A percentile compares a stretch with the other conserved stretches of the same genome.
phyloP scores from a whole-genome alignment of 2,888 invertebrate genomes.

The Pyrrhia umbra region DNA sequence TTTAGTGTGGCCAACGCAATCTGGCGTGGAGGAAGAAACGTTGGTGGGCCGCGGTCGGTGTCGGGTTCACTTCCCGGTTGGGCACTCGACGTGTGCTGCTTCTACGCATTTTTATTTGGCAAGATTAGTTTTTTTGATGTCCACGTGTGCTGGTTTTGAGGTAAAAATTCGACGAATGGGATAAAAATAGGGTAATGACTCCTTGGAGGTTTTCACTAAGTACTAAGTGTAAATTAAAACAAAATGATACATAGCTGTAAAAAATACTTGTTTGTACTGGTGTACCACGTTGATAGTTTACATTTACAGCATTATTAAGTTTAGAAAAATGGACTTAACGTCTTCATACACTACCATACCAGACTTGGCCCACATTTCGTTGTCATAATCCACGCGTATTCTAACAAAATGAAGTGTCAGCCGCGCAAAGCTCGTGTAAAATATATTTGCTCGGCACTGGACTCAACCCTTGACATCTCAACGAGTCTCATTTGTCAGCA shows the following conservation, averaged over 20 bases:
- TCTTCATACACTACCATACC: too few relatives aligned
- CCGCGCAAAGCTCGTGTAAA: slow-evolving; percentile 18
- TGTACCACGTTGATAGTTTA: too few relatives aligned
- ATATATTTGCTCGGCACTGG: slow-evolving; percentile 36
- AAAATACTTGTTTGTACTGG: not conserved
- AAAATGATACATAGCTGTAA: too few relatives aligned
- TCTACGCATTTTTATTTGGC: slow-evolving; percentile 64
- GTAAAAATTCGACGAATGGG: not conserved
- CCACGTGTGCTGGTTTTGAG: slow-evolving; percentile 37
- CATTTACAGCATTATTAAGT: too few relatives aligned
- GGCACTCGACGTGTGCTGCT: slow-evolving; percentile 71
- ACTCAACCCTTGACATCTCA: slow-evolving; percentile 59
- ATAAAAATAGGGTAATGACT: not conserved
- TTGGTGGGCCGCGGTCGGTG: slow-evolving; percentile 83
- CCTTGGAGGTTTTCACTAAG: not conserved
- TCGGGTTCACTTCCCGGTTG: slow-evolving; percentile 81
- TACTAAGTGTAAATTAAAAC: too few relatives aligned
- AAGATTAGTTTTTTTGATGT: slow-evolving; percentile 60
- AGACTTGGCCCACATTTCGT: too few relatives aligned
- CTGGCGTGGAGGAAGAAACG: slow-evolving; percentile 73
- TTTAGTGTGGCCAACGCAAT: slow-evolving; percentile 79
- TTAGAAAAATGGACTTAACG: too few relatives aligned
- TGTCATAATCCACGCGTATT: not conserved
- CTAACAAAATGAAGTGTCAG: slow-evolving; percentile 1
- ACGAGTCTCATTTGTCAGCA: slow-evolving; percentile 72